These are phyloP conservation scores for Sapayoa aenigma DNA, from an alignment of 2,113 vertebrate species.

Conservation along the genomic window DNA sequence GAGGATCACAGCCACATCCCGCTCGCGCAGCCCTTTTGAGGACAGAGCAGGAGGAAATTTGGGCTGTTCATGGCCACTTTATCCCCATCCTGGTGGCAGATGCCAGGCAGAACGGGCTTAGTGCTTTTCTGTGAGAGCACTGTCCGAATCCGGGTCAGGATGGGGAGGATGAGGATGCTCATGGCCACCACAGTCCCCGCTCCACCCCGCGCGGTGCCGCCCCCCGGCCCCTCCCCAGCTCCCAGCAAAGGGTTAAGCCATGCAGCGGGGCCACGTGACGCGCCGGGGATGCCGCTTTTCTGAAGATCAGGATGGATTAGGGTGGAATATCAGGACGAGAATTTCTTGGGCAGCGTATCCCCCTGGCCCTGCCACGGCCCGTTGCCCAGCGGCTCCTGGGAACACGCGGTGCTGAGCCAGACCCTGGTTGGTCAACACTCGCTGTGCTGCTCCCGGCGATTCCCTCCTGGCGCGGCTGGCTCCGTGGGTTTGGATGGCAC, in stretches of 20 bases:
- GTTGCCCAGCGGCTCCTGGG: fast-evolving
- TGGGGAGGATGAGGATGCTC: neutral
- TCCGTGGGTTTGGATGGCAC: neutral
- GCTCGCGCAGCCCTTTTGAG: neutral
- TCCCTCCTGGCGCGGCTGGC: neutral
- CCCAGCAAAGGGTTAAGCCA: neutral
- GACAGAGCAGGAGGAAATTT: neutral
- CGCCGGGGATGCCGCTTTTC: slow-evolving; percentile 38
- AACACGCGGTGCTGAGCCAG: neutral
- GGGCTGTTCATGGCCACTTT: neutral
- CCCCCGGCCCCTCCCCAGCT: neutral
- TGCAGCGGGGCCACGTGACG: neutral
- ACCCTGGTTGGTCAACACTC: fast-evolving
- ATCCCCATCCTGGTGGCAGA: neutral
- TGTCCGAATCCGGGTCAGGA: neutral
- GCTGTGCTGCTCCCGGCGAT: fast-evolving
- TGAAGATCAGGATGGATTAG: slow-evolving; percentile 43
- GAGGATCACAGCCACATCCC: fast-evolving
- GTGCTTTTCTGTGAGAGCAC: neutral
- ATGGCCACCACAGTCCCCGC: fast-evolving
- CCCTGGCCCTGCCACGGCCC: neutral
- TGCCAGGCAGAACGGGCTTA: neutral
- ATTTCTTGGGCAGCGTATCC: neutral
- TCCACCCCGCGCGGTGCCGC: fast-evolving
- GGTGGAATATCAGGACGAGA: neutral